These are phyloP conservation scores for Sporophila hypoxantha DNA, from an alignment of 2,113 vertebrate species.

Conservation along the genomic window DNA sequence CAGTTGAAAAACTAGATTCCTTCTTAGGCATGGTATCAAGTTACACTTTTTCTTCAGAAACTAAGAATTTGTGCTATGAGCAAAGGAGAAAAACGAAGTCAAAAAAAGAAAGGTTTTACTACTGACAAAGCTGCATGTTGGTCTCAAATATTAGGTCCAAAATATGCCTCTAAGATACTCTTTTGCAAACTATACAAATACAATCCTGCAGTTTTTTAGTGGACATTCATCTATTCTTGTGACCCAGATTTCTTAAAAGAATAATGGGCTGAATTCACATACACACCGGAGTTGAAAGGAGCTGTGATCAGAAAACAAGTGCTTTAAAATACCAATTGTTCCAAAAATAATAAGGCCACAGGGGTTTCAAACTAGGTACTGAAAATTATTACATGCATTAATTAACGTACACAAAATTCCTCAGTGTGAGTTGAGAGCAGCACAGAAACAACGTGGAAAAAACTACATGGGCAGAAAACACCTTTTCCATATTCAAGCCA, in stretches of 20 bases:
- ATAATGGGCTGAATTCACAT: not conserved
- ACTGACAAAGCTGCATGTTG: not conserved
- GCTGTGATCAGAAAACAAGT: not conserved
- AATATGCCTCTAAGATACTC: not conserved
- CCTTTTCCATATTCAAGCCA: not conserved
- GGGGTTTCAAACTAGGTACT: not conserved
- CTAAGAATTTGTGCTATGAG: not conserved
- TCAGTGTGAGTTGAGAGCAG: not conserved
- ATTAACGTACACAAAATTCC: not conserved
- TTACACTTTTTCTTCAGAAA: not conserved
- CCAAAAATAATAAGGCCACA: conserved; percentile 8
- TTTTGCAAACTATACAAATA: not conserved
- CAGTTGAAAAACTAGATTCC: not conserved
- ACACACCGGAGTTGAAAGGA: not conserved
- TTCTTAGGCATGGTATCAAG: not conserved
- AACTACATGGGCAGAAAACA: not conserved
- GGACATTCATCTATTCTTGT: not conserved
- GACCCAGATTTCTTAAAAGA: not conserved
- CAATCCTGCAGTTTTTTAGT: not conserved
- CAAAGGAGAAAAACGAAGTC: not conserved
- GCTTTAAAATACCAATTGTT: not conserved
- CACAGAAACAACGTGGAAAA: not conserved
- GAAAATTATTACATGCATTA: not conserved
- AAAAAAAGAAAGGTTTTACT: not conserved
- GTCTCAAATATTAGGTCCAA: not conserved